Evolutionary conservation across 2,113 vertebrate species (phyloP), one percentile per base, ranked within the genome.

Genomic region (Ochotona curzoniae): DNA sequence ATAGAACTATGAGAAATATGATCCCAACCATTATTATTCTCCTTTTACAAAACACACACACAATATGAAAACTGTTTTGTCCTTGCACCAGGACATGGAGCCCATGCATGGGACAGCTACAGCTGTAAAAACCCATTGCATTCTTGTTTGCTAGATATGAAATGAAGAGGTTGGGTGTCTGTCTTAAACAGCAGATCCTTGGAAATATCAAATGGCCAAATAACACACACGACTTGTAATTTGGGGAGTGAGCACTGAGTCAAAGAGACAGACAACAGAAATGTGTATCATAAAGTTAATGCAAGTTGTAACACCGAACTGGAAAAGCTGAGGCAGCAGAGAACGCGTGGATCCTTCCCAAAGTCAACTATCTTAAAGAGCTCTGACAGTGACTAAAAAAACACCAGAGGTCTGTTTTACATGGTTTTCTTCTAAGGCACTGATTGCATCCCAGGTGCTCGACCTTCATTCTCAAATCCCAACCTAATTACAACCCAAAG

Each of bases 1-100:
- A 82, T 64, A 88, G 57, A 96, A 94, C 20, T 80, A 8, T 49
- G 64, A 75, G 84, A 75, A 30, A 32, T 20, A 87, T 49, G 38
- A 60, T 17, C 18, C 54, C 54, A 57, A 57, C 54, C 21, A 81
- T 35, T 26, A 90, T 38, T 94, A 60, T 73, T 89, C 25, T 81
- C 49, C 14, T 25, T 93, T 74, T 78, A 63, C 8, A 82, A 90
- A 84, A 30, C 3, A 44, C 38, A 71, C 87, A 84, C 13, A 75
- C 20, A 76, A 32, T 61, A 63, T 69, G 26, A 66, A 79, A 92
- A 82, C 30, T 51, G 23, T 66, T 18, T 93, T 32, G 25, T 69
- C 63, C 49, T 35, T 79, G 18, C 38, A 64, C 57, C 87, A 90
- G 30, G n/a, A 44, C 13, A 93, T 26, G 73, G 17, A 82, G 20